These are phyloP conservation scores for Sturmia bella DNA, from an alignment of 2,888 invertebrate genomes.

Conservation along the genomic window DNA sequence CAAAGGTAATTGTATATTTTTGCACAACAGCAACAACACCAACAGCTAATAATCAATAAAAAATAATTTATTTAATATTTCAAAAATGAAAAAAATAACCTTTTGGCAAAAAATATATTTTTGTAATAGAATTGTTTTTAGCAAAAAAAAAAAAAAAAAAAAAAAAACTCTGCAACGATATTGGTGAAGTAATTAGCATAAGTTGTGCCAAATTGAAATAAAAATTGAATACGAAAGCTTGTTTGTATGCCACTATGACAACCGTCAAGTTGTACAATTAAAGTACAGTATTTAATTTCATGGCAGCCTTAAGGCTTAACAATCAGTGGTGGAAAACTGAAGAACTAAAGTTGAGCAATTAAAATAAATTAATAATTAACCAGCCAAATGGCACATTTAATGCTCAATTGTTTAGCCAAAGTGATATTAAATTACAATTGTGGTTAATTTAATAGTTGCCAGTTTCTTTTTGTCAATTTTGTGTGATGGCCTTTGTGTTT, in stretches of 20 bases:
- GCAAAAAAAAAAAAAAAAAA: too few relatives aligned
- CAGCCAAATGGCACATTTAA: slow-evolving; percentile 44
- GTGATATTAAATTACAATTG: slow-evolving; percentile 6
- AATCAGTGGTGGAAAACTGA: not conserved
- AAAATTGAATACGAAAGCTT: slow-evolving; percentile 12
- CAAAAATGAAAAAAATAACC: not conserved
- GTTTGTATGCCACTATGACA: slow-evolving; percentile 4
- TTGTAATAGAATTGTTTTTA: not conserved
- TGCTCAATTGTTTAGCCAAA: slow-evolving; percentile 15
- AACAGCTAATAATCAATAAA: slow-evolving; percentile 21
- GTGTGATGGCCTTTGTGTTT: too few relatives aligned
- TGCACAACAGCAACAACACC: slow-evolving; percentile 3
- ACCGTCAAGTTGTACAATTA: not conserved
- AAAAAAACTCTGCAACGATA: slow-evolving; percentile 58
- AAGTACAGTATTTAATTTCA: slow-evolving; percentile 32
- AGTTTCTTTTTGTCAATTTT: too few relatives aligned
- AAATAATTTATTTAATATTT: not conserved
- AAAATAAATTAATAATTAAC: slow-evolving; percentile 61
- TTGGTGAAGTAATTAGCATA: slow-evolving; percentile 61
- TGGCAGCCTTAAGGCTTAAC: slow-evolving; percentile 20
- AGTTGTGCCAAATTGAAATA: slow-evolving; percentile 35
- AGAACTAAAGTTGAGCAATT: slow-evolving; percentile 27
- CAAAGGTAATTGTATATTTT: slow-evolving; percentile 54
- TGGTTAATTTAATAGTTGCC: not conserved
- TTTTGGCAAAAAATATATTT: slow-evolving; percentile 22